Percentiles rank a stretch among this genome's conserved stretches.
phyloP scores from a whole-genome alignment of 2,113 vertebrate species.

The Macrotis lagotis region DNA sequence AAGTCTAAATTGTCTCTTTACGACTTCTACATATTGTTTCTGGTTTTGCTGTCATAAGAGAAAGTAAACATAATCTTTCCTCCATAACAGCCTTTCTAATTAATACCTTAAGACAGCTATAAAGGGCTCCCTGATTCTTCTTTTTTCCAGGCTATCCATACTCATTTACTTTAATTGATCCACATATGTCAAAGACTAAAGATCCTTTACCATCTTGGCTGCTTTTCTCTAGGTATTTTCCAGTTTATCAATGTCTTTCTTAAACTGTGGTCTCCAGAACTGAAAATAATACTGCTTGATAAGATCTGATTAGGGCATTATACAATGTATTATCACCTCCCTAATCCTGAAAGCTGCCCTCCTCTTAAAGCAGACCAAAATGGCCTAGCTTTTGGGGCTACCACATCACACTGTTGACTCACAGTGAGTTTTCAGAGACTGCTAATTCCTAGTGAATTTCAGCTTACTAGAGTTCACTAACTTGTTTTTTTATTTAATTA shows the following conservation, averaged over 20 bases:
- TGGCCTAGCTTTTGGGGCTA: not conserved
- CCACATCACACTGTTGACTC: not conserved
- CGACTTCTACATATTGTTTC: not conserved
- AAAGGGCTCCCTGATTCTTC: not conserved
- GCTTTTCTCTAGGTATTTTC: not conserved
- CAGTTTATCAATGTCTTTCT: not conserved
- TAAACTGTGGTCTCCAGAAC: not conserved
- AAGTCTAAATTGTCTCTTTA: not conserved
- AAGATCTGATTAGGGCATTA: not conserved
- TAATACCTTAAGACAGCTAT: not conserved
- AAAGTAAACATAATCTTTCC: not conserved
- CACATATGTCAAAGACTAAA: too few relatives aligned
- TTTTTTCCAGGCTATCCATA: not conserved
- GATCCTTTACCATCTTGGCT: not conserved
- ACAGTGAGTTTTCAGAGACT: not conserved
- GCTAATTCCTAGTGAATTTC: not conserved
- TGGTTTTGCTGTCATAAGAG: not conserved
- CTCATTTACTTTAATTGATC: not conserved
- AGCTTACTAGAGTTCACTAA: not conserved
- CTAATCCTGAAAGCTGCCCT: not conserved
- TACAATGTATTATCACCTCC: not conserved
- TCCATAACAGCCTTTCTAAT: too few relatives aligned
- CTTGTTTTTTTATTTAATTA: too few relatives aligned
- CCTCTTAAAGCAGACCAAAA: not conserved
- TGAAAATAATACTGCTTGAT: not conserved